A percentile compares a stretch with the other conserved stretches of the same genome.
Conservation (phyloP, 2,888 invertebrate genomes). For the Laothoe populi region DNA sequence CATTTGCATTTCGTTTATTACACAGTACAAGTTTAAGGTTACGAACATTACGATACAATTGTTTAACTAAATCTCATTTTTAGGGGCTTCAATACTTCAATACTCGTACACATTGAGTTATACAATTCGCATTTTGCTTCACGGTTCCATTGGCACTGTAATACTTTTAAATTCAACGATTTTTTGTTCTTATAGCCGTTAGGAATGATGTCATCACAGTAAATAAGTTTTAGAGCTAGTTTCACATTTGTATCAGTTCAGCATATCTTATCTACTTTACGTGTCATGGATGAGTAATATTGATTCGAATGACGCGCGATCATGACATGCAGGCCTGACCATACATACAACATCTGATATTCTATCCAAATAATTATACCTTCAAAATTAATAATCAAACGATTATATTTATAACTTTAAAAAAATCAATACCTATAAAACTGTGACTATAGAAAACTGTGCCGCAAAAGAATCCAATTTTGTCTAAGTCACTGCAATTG, state of each 20-base stretch:
- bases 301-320: background rate
- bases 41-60: constrained; percentile 13
- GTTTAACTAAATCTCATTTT: constrained; percentile 34
- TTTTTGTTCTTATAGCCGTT: constrained; percentile 52
- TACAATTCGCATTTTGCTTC: constrained; percentile 37
- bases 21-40: constrained; percentile 28
- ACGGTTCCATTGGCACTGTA: constrained; percentile 53
- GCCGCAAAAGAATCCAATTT: too few relatives aligned
- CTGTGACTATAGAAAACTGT: too few relatives aligned
- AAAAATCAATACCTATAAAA: too few relatives aligned
- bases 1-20: constrained; percentile 27
- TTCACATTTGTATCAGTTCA: background rate
- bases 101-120: constrained; percentile 39
- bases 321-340: background rate
- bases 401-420: too few relatives aligned
- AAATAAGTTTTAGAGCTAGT: constrained; percentile 31
- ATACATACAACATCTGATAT: too few relatives aligned
- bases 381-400: too few relatives aligned
- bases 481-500: too few relatives aligned
- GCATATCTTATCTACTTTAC: background rate
- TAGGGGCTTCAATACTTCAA: constrained; percentile 43
- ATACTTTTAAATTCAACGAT: constrained; percentile 27
- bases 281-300: background rate
- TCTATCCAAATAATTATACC: too few relatives aligned
- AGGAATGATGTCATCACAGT: constrained; percentile 61